Percentiles rank a stretch among this genome's conserved stretches.
Evolutionary conservation across 2,113 vertebrate genomes (phyloP).

Genomic region (Pionites leucogaster): DNA sequence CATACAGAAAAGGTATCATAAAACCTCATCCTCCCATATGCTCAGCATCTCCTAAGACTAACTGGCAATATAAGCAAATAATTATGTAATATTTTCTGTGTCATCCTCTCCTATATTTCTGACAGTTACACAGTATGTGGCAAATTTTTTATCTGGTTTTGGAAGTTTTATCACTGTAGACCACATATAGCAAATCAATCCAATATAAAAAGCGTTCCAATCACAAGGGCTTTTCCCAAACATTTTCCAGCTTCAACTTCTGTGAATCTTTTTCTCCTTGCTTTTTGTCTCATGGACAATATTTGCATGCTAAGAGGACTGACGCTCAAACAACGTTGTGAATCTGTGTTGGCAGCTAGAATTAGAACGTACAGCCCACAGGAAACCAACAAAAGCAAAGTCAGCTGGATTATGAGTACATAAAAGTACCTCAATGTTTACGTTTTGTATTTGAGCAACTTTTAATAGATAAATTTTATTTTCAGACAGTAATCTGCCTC

Average conservation of each 20-base stretch:
- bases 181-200: background rate
- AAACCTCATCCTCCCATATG: background rate
- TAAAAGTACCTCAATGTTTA: background rate
- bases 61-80: background rate
- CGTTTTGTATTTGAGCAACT: background rate
- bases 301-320: background rate
- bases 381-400: background rate
- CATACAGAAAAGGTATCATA: background rate
- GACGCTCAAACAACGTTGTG: background rate
- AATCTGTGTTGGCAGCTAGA: background rate
- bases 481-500: background rate
- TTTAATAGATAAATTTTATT: background rate
- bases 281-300: background rate
- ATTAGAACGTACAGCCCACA: background rate
- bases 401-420: background rate
- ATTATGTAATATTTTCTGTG: background rate
- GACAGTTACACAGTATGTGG: background rate
- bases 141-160: background rate
- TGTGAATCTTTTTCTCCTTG: background rate
- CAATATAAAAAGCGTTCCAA: background rate
- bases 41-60: background rate
- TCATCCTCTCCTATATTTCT: background rate
- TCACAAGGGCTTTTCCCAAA: background rate
- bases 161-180: background rate
- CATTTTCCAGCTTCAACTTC: background rate